phyloP scores from a whole-genome alignment of 2,888 invertebrate species.

The Apantesis nais region DNA sequence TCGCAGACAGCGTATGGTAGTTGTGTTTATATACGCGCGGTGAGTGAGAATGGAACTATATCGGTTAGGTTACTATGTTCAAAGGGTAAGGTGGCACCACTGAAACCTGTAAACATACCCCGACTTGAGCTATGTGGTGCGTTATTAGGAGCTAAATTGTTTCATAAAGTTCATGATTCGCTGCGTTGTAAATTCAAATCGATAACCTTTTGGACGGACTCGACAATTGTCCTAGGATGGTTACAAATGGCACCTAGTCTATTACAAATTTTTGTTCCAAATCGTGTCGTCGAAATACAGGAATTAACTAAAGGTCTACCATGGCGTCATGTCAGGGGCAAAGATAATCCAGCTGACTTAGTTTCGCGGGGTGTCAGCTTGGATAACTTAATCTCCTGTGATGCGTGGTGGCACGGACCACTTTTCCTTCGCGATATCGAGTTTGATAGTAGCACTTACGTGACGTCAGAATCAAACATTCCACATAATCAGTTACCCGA shows the following conservation, averaged over 20 bases:
- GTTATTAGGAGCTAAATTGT: slow-evolving; percentile 15
- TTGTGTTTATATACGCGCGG: slow-evolving; percentile 14
- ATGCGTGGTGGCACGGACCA: slow-evolving; percentile 13
- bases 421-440: not conserved
- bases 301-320: slow-evolving; percentile 27
- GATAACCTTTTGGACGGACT: slow-evolving; percentile 40
- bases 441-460: not conserved
- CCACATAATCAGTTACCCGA: not conserved
- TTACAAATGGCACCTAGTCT: slow-evolving; percentile 29
- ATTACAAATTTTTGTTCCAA: slow-evolving; percentile 42
- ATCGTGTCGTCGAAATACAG: slow-evolving; percentile 35
- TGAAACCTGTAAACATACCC: slow-evolving; percentile 2
- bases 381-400: slow-evolving; percentile 12
- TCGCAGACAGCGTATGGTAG: not conserved
- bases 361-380: slow-evolving; percentile 20
- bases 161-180: slow-evolving; percentile 3
- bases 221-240: slow-evolving; percentile 44
- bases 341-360: slow-evolving; percentile 18
- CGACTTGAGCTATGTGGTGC: slow-evolving; percentile 19
- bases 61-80: slow-evolving; percentile 10
- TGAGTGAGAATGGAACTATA: not conserved
- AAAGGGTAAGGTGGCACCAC: slow-evolving; percentile 15
- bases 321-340: slow-evolving; percentile 21
- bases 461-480: not conserved
- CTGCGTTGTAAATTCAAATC: not conserved